Conservation (phyloP, 2,113 vertebrate species). For the Amphiprion percula region DNA sequence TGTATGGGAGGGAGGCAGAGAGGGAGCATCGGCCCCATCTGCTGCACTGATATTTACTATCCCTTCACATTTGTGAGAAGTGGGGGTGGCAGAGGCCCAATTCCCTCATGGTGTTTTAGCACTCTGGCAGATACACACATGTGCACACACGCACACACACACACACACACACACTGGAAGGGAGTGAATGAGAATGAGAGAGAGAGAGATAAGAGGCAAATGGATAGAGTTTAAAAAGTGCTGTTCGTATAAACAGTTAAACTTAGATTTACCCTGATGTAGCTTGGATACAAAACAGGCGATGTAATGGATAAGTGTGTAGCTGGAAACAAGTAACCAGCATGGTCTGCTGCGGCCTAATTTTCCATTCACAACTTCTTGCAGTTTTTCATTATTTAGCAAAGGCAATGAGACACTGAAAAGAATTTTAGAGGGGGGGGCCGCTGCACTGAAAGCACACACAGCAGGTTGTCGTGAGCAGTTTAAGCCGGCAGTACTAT, state of each 20-base stretch:
- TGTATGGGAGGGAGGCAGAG: slow-evolving; percentile 59
- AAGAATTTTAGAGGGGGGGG: slow-evolving; percentile 49
- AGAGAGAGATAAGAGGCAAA: slow-evolving; percentile 12
- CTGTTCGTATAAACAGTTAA: slow-evolving; percentile 51
- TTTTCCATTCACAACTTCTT: slow-evolving; percentile 65
- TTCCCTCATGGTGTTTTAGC: slow-evolving; percentile 76
- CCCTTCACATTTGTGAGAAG: slow-evolving; percentile 71
- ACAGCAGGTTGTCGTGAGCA: slow-evolving; percentile 60
- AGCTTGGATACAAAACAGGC: slow-evolving; percentile 52
- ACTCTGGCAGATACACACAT: slow-evolving; percentile 60
- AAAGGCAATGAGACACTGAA: slow-evolving; percentile 56
- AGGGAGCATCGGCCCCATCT: slow-evolving; percentile 80
- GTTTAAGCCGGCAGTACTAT: slow-evolving; percentile 54
- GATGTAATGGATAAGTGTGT: slow-evolving; percentile 43
- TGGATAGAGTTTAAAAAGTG: slow-evolving; percentile 2
- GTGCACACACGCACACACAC: slow-evolving; percentile 23
- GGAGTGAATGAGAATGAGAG: slow-evolving; percentile 28
- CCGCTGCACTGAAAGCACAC: slow-evolving; percentile 31
- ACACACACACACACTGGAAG: slow-evolving; percentile 23
- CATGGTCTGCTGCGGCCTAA: slow-evolving; percentile 46
- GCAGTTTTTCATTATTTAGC: slow-evolving; percentile 63
- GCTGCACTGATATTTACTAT: slow-evolving; percentile 79
- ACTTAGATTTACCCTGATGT: slow-evolving; percentile 63
- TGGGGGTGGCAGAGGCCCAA: slow-evolving; percentile 59
- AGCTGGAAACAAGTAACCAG: slow-evolving; percentile 36